Base-by-base conservation (phyloP, 2,797 vertebrate genomes). In the Cyprinella venusta region DNA sequence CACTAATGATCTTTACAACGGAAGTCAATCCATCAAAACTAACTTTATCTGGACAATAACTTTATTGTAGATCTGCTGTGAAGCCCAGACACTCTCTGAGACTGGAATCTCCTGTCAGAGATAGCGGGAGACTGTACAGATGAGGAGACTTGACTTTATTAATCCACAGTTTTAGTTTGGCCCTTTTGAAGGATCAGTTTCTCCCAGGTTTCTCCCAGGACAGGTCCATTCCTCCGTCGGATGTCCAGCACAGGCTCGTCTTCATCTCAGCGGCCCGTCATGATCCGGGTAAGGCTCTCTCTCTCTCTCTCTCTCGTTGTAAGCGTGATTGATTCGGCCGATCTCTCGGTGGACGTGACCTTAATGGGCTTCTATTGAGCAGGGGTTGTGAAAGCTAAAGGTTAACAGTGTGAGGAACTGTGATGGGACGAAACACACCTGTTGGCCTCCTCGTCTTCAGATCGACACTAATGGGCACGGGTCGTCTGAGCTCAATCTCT, bases 391-490 rank as follows among this genome's bases (percentile, higher is more conserved):
- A 59, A 40, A 59, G 75, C 65, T 71, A 85, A 85, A 89, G 71
- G 77, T 86, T 82, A 89, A 86, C 69, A 83, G 72, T 10, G 9
- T 63, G 63, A 40, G 64, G 72, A 83, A 9, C 40, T 36, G 63
- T 16, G 67, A 63, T 64, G 42, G 80, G 85, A 84, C 80, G 64
- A 76, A 65, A 61, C 38, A 78, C 74, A 79, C 80, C 86, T 84
- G 85, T 80, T 87, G 65, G 30, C 33, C 61, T 50, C 45, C 85
- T 80, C 78, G 33, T 16, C 16, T 74, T 50, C 38, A 50, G 13
- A 36, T 69, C 70, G 33, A 56, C 74, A 24, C 84, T 69, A 77
- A 74, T 69, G 80, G 75, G 48, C 83, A 36, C 26, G 64, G 15
- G n/a, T 54, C 13, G 50, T 77, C 71, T 78, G 40, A 67, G 70